A percentile compares a stretch with the other conserved stretches of the same genome.
Evolutionary conservation across 2,888 invertebrate species (phyloP).

Genomic region (Poecilus cupreus): DNA sequence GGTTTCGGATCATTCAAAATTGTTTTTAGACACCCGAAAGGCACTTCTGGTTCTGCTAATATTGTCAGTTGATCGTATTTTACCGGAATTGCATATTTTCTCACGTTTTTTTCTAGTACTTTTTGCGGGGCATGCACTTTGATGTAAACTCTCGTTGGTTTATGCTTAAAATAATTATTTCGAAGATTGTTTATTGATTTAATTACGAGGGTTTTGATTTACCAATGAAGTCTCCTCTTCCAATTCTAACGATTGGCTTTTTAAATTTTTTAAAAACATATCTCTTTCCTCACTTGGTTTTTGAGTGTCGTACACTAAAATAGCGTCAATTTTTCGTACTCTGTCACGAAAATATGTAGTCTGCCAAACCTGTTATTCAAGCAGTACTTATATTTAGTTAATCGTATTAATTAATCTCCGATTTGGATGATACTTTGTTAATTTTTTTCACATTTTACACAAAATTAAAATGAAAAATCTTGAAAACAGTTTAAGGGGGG

Average conservation of each 20-base stretch:
- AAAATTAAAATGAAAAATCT: too few species aligned
- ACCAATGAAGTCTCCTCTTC: slow-evolving; percentile 65
- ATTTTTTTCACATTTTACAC: too few species aligned
- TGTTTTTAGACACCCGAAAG: slow-evolving; percentile 64
- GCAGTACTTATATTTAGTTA: background rate
- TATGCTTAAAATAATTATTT: slow-evolving; percentile 53
- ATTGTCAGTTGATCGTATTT: slow-evolving; percentile 63
- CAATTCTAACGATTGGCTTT: slow-evolving; percentile 66
- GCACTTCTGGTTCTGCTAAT: slow-evolving; percentile 60
- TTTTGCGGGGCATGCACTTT: slow-evolving; percentile 69
- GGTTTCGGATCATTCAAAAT: slow-evolving; percentile 64
- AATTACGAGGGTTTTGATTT: too few species aligned
- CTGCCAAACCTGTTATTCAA: background rate
- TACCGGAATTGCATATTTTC: slow-evolving; percentile 65
- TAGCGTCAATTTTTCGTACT: slow-evolving; percentile 65
- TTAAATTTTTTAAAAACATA: slow-evolving; percentile 65
- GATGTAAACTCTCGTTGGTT: slow-evolving; percentile 65
- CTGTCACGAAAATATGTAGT: slow-evolving; percentile 64
- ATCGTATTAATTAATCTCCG: too few species aligned
- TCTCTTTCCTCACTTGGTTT: slow-evolving; percentile 61
- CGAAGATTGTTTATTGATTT: too few species aligned
- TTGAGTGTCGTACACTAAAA: slow-evolving; percentile 64
- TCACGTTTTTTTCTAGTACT: slow-evolving; percentile 64
- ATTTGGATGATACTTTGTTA: too few species aligned
- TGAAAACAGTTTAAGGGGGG: too few species aligned